Conservation (phyloP, 1,140 invertebrate genomes). For the Copidosoma floridanum region DNA sequence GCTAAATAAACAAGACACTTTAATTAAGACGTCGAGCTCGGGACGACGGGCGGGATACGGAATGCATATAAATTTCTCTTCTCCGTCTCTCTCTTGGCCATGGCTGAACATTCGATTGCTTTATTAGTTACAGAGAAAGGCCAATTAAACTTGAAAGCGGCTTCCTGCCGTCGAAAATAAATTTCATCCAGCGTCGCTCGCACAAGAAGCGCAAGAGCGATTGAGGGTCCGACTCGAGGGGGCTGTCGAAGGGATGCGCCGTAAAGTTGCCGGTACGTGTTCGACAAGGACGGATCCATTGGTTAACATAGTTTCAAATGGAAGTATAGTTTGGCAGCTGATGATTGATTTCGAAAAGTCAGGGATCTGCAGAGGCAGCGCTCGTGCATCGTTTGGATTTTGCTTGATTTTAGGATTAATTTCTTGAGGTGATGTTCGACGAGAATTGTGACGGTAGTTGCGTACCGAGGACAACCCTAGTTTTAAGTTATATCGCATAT, state of each 20-base stretch:
- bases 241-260: too few relatives aligned
- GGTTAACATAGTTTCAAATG: too few relatives aligned
- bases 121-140: slow-evolving; percentile 48
- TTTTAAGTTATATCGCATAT: slow-evolving; percentile 35
- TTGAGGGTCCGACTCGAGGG: not conserved
- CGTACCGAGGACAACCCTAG: slow-evolving; percentile 16
- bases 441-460: slow-evolving; percentile 6
- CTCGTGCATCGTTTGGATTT: too few relatives aligned
- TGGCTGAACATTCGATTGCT: slow-evolving; percentile 21
- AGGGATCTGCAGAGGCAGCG: too few relatives aligned
- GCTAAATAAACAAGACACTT: not conserved
- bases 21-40: not conserved
- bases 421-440: slow-evolving; percentile 28
- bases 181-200: slow-evolving; percentile 40
- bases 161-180: slow-evolving; percentile 52
- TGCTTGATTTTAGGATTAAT: too few relatives aligned
- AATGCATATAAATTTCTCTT: too few relatives aligned
- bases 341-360: not conserved
- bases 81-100: too few relatives aligned
- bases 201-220: slow-evolving; percentile 47
- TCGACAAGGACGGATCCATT: too few relatives aligned
- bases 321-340: too few relatives aligned
- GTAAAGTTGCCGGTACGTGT: too few relatives aligned
- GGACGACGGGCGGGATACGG: not conserved
- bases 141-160: slow-evolving; percentile 51